These are phyloP conservation scores for Cheilinus undulatus DNA, from an alignment of 2,113 vertebrate species.

Conservation along the genomic window DNA sequence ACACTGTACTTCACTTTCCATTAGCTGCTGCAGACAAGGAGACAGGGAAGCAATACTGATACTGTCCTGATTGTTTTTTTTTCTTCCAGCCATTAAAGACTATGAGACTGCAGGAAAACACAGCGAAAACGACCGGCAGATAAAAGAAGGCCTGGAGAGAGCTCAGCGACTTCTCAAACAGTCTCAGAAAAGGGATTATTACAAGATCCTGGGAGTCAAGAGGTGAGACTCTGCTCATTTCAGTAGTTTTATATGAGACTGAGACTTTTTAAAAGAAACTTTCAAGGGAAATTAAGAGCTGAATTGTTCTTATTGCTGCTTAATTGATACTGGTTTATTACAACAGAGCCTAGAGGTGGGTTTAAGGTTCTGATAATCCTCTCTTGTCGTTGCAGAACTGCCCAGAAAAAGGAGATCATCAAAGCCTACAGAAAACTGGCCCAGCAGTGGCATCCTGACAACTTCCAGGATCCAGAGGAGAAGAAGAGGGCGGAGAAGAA, in stretches of 20 bases:
- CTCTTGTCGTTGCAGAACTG: conserved; percentile 84
- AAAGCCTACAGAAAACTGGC: conserved; percentile 97
- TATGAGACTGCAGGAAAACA: conserved; percentile 92
- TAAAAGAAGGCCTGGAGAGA: conserved; percentile 94
- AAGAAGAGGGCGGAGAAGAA: conserved; percentile 98
- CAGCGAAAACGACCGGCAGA: conserved; percentile 92
- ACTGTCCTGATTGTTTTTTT: not conserved
- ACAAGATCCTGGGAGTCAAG: conserved; percentile 98
- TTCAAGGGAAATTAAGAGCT: not conserved
- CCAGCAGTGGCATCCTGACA: conserved; percentile 98
- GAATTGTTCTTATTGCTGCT: too few species aligned
- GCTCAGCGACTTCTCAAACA: conserved; percentile 95
- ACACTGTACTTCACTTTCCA: conserved; percentile 2
- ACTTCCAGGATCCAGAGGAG: conserved; percentile 93
- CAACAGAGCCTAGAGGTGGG: not conserved
- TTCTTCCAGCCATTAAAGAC: conserved; percentile 90
- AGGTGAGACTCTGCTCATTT: conserved; percentile 82
- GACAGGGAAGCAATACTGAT: conserved; percentile 15
- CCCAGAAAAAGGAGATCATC: conserved; percentile 98
- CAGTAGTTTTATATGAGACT: not conserved
- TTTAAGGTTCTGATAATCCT: conserved; percentile 26
- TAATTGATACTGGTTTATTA: not conserved
- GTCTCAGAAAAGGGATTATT: conserved; percentile 96
- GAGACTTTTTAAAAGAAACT: not conserved
- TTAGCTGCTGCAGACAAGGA: conserved; percentile 2